Evolutionary conservation across 2,113 vertebrate genomes (phyloP).

Genomic region (Hymenochirus boettgeri): DNA sequence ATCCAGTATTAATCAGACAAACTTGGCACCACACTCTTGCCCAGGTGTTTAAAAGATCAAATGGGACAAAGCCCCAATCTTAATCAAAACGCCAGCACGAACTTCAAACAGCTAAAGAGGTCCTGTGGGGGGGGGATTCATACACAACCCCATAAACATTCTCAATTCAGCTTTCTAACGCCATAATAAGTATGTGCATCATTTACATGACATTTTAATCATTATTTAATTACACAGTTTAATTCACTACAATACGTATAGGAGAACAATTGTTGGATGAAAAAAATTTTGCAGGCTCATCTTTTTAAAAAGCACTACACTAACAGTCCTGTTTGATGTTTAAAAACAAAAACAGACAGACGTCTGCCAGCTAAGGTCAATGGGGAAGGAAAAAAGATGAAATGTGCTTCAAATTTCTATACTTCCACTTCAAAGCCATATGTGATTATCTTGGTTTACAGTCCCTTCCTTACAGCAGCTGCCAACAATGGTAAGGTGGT

Average conservation of each 20-base stretch:
- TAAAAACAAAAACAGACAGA: neutral
- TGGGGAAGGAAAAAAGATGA: too few relatives aligned
- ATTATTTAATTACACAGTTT: neutral
- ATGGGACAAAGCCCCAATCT: constrained; percentile 36
- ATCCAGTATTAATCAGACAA: constrained; percentile 23
- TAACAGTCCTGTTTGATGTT: neutral
- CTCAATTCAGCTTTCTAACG: too few relatives aligned
- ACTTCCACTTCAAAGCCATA: neutral
- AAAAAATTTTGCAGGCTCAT: neutral
- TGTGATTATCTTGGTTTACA: neutral
- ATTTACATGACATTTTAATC: constrained; percentile 14
- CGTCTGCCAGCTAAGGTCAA: too few relatives aligned
- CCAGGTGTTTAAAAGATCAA: constrained; percentile 38
- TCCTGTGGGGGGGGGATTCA: too few relatives aligned
- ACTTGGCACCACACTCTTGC: constrained; percentile 18
- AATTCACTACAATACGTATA: neutral
- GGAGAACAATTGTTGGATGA: neutral
- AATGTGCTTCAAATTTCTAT: neutral
- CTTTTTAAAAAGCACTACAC: neutral
- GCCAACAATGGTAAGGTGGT: constrained; percentile 2
- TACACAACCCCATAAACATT: too few relatives aligned
- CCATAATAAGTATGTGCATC: constrained; percentile 13
- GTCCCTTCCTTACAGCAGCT: neutral
- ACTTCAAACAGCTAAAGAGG: constrained; percentile 24
- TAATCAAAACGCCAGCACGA: constrained; percentile 33